Base-by-base conservation (phyloP, 2,888 invertebrate genomes). In the Penaeus monodon region DNA sequence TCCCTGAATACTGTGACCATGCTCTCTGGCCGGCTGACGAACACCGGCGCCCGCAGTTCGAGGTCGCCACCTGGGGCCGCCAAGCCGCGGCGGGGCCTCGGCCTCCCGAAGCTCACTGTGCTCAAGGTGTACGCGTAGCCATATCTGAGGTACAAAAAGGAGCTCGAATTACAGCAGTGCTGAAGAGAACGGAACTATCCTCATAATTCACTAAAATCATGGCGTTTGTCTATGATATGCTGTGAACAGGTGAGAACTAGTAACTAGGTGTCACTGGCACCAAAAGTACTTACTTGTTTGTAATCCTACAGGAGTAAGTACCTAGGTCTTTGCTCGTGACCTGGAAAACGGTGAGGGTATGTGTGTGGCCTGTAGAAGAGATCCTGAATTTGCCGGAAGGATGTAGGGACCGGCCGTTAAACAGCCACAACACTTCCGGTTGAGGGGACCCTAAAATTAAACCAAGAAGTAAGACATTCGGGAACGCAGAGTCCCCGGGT, bases 371-470 rank as follows among this genome's bases (percentile, higher is more conserved):
- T 90, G 94, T 94, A 85, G 95, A 95, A 91, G 95, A 95, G 0
- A 95, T 95, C 88, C 94, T 94, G 78, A 96, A 94, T 91, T 95
- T 95, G 66, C 94, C 93, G 80, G 95, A 94, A 0, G 93, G 94
- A 0, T 94, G 93, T 79, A 94, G 93, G 12, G 94, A 94, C 38
- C 92, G 91, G 63, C 92, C 92, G 91, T 95, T 95, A 90, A 95
- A 94, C 81, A 95, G 93, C 97, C 97, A 97, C 90, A 95, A 95
- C 0, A 97, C 95, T 90, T 95, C 95, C 17, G 95, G 95, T 24
- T 95, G 88, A 17, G 93, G 92, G 17, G 91, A 91, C 29, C 93
- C 93, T 93, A 57, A 57, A 57, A 57, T 57, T 57, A 57, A 14
- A 20, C 57, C 89, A 44, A 84, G 76, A 27, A 70, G 29, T 29